Evolutionary conservation across 1,140 invertebrate genomes (phyloP), one percentile per base, ranked within the genome.

Genomic region (Musca vetustissima): DNA sequence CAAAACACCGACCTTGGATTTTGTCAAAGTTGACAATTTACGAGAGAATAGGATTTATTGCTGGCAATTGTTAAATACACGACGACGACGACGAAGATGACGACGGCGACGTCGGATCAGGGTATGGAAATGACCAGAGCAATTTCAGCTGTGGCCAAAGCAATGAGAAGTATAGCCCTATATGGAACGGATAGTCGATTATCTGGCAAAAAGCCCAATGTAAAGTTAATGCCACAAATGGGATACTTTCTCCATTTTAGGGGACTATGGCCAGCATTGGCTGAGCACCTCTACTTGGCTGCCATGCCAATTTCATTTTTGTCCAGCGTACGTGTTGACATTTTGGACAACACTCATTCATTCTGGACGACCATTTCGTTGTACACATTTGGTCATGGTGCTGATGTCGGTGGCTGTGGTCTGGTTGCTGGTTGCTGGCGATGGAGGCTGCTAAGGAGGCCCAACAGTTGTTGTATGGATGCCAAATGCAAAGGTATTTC

Each of bases 1-100:
- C 36, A 43, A 43, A 43, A 9, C 36, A 61, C 57, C 57, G 57
- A 61, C 57, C 57, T 61, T 61, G 57, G 19, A 61, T 61, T 61
- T 61, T 61, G 57, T 61, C 57, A 61, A 61, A 43, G 57, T 61
- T 61, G 57, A 61, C 57, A 61, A 61, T 61, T 61, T 61, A 61
- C 28, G n/a, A 61, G 57, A 61, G 57, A 61, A 61, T 61, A 61
- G 57, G 57, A 61, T 61, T 61, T 61, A 61, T 61, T 61, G 57
- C 57, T 36, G 32, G 57, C 57, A 61, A 36, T 57, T 19, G 17
- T 52, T 52, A 52, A 4, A 52, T 52, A 52, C 49, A 52, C 49
- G 17, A 52, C 49, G 17, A 52, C 17, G 49, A 22, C 21, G n/a
- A n/a, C n/a, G n/a, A n/a, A n/a, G n/a, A n/a, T n/a, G n/a, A n/a